Percentiles rank a stretch among this genome's conserved stretches.
Conservation (phyloP, 2,888 invertebrate species). For the Mythimna albipuncta region DNA sequence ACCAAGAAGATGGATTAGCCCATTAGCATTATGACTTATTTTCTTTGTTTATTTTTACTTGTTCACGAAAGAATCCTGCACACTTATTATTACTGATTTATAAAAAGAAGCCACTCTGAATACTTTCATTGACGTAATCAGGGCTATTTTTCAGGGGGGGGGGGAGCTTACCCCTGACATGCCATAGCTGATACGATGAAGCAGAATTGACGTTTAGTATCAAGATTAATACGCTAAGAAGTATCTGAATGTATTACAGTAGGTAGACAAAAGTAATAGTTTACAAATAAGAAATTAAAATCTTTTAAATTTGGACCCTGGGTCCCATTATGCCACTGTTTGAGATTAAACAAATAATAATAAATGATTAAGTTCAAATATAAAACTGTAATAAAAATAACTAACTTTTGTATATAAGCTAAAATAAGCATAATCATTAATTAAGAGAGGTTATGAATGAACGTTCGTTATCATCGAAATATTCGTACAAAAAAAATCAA, state of each 20-base stretch:
- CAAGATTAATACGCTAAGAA: too few relatives aligned
- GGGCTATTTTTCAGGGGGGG: too few relatives aligned
- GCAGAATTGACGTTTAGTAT: too few relatives aligned
- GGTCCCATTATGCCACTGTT: too few relatives aligned
- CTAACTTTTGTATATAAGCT: not conserved
- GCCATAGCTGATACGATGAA: too few relatives aligned
- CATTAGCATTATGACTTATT: not conserved
- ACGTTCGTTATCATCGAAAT: constrained; percentile 30
- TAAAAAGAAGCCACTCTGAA: not conserved
- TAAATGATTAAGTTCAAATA: too few relatives aligned
- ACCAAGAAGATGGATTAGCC: not conserved
- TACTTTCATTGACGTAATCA: too few relatives aligned
- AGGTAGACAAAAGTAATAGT: too few relatives aligned
- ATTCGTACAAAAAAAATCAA: constrained; percentile 3
- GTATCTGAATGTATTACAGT: too few relatives aligned
- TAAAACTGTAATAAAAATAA: not conserved
- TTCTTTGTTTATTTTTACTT: not conserved
- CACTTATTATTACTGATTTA: not conserved
- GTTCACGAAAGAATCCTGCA: not conserved
- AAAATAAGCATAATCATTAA: too few relatives aligned
- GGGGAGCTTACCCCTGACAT: too few relatives aligned
- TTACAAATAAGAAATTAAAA: too few relatives aligned
- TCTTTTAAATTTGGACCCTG: not conserved
- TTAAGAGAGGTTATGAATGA: constrained; percentile 34
- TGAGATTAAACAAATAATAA: not conserved